These are phyloP conservation scores for Apamea sordens DNA, from an alignment of 2,888 invertebrate species.

Conservation along the genomic window DNA sequence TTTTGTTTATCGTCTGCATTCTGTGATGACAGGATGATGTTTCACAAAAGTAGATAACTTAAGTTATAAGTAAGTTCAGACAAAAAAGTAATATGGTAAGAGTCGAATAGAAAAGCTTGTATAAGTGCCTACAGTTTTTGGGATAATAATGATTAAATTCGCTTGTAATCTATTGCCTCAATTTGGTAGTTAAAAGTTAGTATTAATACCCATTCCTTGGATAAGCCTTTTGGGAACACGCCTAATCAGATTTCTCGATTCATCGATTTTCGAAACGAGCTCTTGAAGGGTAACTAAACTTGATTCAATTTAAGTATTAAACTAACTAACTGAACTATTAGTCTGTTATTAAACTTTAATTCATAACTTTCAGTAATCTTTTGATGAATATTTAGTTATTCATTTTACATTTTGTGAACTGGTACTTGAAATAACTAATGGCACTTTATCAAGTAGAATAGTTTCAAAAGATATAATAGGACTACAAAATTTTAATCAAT, in stretches of 20 bases:
- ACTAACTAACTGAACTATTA: slow-evolving; percentile 10
- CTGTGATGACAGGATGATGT: no score
- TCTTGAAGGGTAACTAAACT: not conserved
- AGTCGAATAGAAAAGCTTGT: no score
- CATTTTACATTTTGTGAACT: slow-evolving; percentile 11
- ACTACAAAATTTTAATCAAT: not conserved
- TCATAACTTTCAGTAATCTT: not conserved
- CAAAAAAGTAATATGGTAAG: no score
- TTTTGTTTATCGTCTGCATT: no score
- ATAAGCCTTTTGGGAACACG: not conserved
- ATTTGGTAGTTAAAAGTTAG: not conserved
- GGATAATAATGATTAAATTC: not conserved
- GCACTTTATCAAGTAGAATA: not conserved
- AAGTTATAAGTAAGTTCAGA: no score
- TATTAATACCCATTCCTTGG: not conserved
- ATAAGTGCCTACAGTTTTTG: not conserved
- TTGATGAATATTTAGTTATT: not conserved
- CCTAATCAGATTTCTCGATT: not conserved
- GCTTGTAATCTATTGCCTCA: not conserved
- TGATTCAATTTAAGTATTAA: slow-evolving; percentile 1
- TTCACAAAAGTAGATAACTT: no score
- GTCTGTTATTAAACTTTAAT: slow-evolving; percentile 1
- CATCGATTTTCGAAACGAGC: not conserved
- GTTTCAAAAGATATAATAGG: not conserved
- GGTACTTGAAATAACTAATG: not conserved